A percentile compares a stretch with the other conserved stretches of the same genome.
These are phyloP conservation scores for Syngnathus rostellatus DNA, from an alignment of 2,797 vertebrate species.

Conservation along the genomic window DNA sequence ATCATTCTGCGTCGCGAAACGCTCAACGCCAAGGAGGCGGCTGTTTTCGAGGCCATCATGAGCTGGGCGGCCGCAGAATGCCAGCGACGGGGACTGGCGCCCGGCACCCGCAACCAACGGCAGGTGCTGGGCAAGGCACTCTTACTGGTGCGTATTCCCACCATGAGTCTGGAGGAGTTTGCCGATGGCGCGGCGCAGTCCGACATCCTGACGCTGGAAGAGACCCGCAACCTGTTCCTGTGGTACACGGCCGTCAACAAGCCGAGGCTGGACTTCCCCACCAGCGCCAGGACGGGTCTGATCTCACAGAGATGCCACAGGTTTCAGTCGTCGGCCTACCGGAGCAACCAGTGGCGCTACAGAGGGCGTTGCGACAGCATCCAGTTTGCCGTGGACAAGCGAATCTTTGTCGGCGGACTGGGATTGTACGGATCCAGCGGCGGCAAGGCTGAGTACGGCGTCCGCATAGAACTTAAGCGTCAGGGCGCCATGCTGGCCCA, in stretches of 20 bases:
- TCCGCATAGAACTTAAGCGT: slow-evolving; percentile 89
- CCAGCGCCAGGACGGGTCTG: slow-evolving; percentile 75
- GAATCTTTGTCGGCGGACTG: slow-evolving; percentile 88
- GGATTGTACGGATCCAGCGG: slow-evolving; percentile 93
- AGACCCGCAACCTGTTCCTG: slow-evolving; percentile 91
- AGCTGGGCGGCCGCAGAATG: slow-evolving; percentile 92
- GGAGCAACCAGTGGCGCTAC: slow-evolving; percentile 98
- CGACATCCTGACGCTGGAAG: slow-evolving; percentile 88
- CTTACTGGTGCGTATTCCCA: slow-evolving; percentile 85
- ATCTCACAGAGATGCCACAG: slow-evolving; percentile 83
- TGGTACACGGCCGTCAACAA: slow-evolving; percentile 96
- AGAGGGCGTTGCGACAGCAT: slow-evolving; percentile 96
- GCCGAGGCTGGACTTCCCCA: slow-evolving; percentile 81
- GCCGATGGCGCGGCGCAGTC: slow-evolving; percentile 90
- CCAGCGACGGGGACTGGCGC: slow-evolving; percentile 73
- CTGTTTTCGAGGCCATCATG: slow-evolving; percentile 85
- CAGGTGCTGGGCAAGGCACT: slow-evolving; percentile 81
- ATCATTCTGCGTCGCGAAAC: slow-evolving; percentile 87
- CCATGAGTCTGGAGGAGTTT: slow-evolving; percentile 94
- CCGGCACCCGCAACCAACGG: slow-evolving; percentile 75
- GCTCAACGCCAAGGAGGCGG: slow-evolving; percentile 86
- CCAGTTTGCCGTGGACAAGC: slow-evolving; percentile 90
- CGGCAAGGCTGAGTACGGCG: slow-evolving; percentile 84
- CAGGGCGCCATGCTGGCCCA: slow-evolving; percentile 85
- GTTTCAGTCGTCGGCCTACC: slow-evolving; percentile 90